phyloP scores from a whole-genome alignment of 2,797 vertebrate species.

The Coregonus suidteri region DNA sequence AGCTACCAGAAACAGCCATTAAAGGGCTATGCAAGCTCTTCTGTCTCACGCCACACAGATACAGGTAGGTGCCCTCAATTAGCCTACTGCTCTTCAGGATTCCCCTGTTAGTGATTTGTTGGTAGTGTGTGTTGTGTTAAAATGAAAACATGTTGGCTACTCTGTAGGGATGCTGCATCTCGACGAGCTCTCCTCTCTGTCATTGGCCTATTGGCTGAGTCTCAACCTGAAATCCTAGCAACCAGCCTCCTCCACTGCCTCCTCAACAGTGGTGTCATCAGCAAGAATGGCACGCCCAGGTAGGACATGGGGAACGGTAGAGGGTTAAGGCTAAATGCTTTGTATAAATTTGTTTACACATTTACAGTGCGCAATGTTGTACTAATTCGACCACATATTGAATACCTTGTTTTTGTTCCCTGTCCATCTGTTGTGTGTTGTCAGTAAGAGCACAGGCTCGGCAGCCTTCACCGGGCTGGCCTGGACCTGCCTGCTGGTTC shows the following conservation, averaged over 20 bases:
- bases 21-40: constrained; percentile 96
- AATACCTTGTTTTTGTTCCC: background rate
- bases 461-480: constrained; percentile 88
- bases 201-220: constrained; percentile 85
- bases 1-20: constrained; percentile 91
- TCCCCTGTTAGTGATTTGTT: background rate
- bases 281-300: constrained; percentile 85
- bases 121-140: background rate
- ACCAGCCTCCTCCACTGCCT: constrained; percentile 87
- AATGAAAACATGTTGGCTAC: background rate
- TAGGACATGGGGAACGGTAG: constrained; percentile 48
- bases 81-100: background rate
- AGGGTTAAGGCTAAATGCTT: too few species aligned
- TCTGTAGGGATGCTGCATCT: constrained; percentile 87
- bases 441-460: constrained; percentile 91
- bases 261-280: constrained; percentile 85
- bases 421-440: constrained; percentile 16
- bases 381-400: background rate
- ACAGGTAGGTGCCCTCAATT: constrained; percentile 77
- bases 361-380: background rate
- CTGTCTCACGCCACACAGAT: constrained; percentile 94
- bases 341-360: background rate
- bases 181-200: constrained; percentile 87
- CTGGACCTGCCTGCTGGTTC: constrained; percentile 91
- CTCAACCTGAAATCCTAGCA: constrained; percentile 86